These are phyloP conservation scores for Aplidium turbinatum DNA, from an alignment of 23 tunicate genomes.

Conservation along the genomic window DNA sequence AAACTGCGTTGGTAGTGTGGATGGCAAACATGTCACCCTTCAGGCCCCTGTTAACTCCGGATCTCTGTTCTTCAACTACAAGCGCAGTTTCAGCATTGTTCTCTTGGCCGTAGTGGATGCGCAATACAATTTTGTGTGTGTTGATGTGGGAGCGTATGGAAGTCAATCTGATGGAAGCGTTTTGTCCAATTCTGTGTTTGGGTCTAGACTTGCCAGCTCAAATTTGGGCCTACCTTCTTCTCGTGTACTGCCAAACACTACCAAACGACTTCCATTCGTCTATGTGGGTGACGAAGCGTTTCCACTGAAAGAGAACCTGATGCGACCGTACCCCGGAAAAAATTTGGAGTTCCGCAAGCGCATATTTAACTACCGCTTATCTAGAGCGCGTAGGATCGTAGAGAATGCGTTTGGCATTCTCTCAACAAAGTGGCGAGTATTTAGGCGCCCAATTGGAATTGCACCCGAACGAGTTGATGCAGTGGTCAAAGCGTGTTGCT, in stretches of 20 bases:
- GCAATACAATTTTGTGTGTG: slow-evolving; percentile 40
- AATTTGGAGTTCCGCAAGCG: neutral
- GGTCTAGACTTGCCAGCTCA: slow-evolving; percentile 1
- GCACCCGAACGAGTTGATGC: neutral
- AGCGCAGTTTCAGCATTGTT: slow-evolving; percentile 34
- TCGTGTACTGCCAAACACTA: neutral
- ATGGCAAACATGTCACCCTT: slow-evolving; percentile 49
- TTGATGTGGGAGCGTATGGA: slow-evolving; percentile 57
- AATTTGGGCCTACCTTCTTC: slow-evolving; percentile 11
- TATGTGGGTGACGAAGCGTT: slow-evolving; percentile 71
- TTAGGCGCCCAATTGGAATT: neutral
- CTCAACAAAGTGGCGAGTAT: neutral
- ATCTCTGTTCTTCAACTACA: slow-evolving; percentile 42
- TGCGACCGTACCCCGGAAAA: slow-evolving; percentile 52
- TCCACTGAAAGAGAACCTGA: slow-evolving; percentile 29
- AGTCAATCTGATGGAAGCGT: slow-evolving; percentile 52
- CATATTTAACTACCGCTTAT: slow-evolving; percentile 41
- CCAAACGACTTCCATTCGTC: slow-evolving; percentile 19
- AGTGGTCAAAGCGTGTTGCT: too few species aligned
- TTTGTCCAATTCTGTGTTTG: slow-evolving; percentile 51
- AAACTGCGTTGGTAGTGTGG: slow-evolving; percentile 44
- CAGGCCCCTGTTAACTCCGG: slow-evolving; percentile 52
- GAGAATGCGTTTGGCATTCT: slow-evolving; percentile 53
- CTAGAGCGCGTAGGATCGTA: slow-evolving; percentile 37
- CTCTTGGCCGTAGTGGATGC: slow-evolving; percentile 36